Conservation (phyloP, 2,113 vertebrate species). For the Hippocampus comes region DNA sequence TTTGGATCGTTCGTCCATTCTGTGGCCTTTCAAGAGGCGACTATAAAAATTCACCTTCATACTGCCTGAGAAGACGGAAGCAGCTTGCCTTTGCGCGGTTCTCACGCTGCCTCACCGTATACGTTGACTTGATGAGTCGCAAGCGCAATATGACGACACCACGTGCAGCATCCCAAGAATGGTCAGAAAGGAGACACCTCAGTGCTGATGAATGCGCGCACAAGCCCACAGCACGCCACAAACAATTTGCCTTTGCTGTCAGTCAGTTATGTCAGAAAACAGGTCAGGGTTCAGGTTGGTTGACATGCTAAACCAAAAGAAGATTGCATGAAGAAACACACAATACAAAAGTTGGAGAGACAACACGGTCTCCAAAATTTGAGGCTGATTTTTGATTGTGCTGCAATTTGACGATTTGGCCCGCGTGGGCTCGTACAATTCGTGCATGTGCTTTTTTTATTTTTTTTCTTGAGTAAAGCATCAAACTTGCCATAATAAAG, state of each 20-base stretch:
- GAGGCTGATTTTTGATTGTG: too few relatives aligned
- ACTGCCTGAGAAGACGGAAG: background rate
- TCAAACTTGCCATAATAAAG: too few relatives aligned
- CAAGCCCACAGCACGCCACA: background rate
- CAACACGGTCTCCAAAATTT: too few relatives aligned
- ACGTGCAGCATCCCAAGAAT: background rate
- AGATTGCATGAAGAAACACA: too few relatives aligned
- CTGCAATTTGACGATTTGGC: too few relatives aligned
- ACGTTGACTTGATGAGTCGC: background rate
- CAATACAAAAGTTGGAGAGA: too few relatives aligned
- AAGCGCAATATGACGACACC: background rate
- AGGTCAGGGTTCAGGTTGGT: background rate
- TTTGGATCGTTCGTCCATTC: too few relatives aligned
- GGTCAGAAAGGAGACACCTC: background rate
- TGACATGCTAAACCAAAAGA: background rate
- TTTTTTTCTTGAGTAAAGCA: too few relatives aligned
- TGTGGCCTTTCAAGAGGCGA: too few relatives aligned
- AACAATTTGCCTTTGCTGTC: background rate
- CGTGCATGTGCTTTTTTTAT: too few relatives aligned
- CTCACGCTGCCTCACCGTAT: background rate
- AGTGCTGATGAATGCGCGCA: background rate
- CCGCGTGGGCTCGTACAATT: too few relatives aligned
- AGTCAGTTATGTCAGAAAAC: background rate
- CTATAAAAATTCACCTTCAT: background rate
- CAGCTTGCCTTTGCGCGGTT: background rate